Evolutionary conservation across 2,797 vertebrate species (phyloP).

Genomic region (Ataeniobius toweri): DNA sequence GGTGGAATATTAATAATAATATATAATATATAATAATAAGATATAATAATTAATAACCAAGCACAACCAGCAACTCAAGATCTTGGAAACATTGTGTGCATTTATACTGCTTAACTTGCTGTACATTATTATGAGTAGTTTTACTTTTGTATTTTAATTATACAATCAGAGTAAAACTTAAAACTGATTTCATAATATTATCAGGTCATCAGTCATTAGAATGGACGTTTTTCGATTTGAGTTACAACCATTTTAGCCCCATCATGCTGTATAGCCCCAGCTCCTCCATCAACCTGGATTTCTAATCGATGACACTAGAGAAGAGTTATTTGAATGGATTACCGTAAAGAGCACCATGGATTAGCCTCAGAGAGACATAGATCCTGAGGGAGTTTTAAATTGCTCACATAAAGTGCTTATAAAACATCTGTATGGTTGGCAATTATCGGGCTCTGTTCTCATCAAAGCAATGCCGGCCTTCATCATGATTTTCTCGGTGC

Average conservation of each 20-base stretch:
- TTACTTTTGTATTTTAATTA: background rate
- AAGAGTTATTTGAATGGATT: slow-evolving; percentile 81
- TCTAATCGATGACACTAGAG: slow-evolving; percentile 72
- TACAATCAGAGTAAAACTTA: slow-evolving; percentile 3
- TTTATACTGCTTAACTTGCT: background rate
- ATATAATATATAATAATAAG: too few species aligned
- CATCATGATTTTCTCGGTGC: slow-evolving; percentile 12
- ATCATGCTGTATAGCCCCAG: slow-evolving; percentile 36
- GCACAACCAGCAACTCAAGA: background rate
- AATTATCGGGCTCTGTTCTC: slow-evolving; percentile 49
- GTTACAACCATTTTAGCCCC: slow-evolving; percentile 31
- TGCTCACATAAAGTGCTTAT: slow-evolving; percentile 67
- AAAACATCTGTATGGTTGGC: slow-evolving; percentile 60
- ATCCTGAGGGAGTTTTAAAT: slow-evolving; percentile 70
- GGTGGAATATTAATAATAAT: too few species aligned
- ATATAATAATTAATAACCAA: too few species aligned
- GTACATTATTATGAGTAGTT: background rate
- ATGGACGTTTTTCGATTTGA: slow-evolving; percentile 16
- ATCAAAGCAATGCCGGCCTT: slow-evolving; percentile 55
- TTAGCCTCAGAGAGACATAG: slow-evolving; percentile 65
- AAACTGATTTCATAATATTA: slow-evolving; percentile 3
- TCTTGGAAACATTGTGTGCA: background rate
- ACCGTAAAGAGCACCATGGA: slow-evolving; percentile 73
- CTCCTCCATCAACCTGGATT: slow-evolving; percentile 57
- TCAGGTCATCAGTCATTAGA: slow-evolving; percentile 24